Evolutionary conservation across 2,113 vertebrate genomes (phyloP).

Genomic region (Brevimyrus niger): DNA sequence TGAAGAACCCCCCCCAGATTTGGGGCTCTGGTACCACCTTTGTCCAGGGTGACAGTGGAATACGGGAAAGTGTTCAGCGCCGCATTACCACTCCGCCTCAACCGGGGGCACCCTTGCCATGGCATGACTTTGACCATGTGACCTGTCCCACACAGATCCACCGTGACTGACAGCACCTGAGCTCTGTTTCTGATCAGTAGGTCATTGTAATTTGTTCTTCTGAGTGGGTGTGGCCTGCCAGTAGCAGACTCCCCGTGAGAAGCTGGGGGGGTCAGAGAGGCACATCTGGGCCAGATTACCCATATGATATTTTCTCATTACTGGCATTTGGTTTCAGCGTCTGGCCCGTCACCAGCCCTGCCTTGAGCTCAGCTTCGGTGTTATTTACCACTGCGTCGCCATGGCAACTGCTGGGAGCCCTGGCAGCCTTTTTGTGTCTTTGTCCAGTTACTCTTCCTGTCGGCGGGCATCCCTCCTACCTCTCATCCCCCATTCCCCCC

Average conservation of each 20-base stretch:
- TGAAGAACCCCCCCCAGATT: not conserved
- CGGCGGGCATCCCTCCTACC: not conserved
- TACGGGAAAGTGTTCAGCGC: not conserved
- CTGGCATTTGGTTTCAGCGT: conserved; percentile 31
- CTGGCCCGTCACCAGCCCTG: conserved; percentile 39
- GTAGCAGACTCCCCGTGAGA: conserved; percentile 29
- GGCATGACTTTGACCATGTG: conserved; percentile 56
- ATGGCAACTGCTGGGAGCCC: not conserved
- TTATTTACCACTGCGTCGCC: conserved; percentile 17
- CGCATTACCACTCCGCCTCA: not conserved
- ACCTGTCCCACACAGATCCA: conserved; percentile 38
- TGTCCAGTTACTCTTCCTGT: not conserved
- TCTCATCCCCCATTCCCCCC: not conserved
- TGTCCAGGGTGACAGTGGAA: not conserved
- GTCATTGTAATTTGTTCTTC: conserved; percentile 58
- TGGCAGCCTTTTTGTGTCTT: not conserved
- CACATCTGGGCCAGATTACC: conserved; percentile 64
- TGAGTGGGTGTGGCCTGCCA: conserved; percentile 34
- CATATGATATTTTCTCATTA: conserved; percentile 51
- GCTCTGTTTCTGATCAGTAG: conserved; percentile 16
- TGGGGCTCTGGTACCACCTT: too few relatives aligned
- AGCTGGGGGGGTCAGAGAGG: conserved; percentile 30
- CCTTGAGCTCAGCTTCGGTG: conserved; percentile 36
- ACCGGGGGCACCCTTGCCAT: not conserved
- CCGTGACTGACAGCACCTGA: conserved; percentile 30